Base-by-base conservation (phyloP, 92 coral and sea anemone genomes). In the Montipora capitata region DNA sequence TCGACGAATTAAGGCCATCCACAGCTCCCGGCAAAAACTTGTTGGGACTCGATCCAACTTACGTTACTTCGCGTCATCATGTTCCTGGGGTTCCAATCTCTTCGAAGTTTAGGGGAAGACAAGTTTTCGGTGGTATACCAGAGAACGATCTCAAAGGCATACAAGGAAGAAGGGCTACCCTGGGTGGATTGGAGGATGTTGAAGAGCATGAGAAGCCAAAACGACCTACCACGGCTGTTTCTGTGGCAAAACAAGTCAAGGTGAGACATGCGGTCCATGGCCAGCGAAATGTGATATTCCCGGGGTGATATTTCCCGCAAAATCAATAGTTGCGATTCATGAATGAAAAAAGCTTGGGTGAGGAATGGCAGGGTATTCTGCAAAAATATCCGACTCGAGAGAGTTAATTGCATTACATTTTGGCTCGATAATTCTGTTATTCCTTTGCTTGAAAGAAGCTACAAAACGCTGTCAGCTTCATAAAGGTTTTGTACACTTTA, bases 121-220 rank as follows among this genome's bases (percentile, higher is more conserved):
- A 98, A 76, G 98, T 98, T 67, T 98, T 96, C 79, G 99, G 99
- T 76, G 99, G 99, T 40, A 83, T 98, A 27, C 99, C 99, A 8
- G 98, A 96, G 64, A 91, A 89, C 76, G 97, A 96, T 87, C 71
- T 96, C 17, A 98, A 94, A 81, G 89, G 96, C 72, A 69, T 76
- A n/a, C 94, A 88, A 49, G 98, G 96, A 67, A 94, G 99, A 85
- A 92, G 99, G 78, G 99, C 98, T 13, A 96, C 99, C 62, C 86
- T 98, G 43, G 96, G 93, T 74, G 99, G 98, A 7, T 74, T 94
- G 58, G 98, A 95, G 72, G 96, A 95, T 82, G 84, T 95, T 56
- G 95, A 93, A 74, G 74, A 90, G 51, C 98, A 94, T 61, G 99
- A 98, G 76, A 92, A 93, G 51, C 94, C 96, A 10, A 93, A 93